Conservation (phyloP, 2,797 vertebrate genomes). For the Acipenser oxyrinchus region DNA sequence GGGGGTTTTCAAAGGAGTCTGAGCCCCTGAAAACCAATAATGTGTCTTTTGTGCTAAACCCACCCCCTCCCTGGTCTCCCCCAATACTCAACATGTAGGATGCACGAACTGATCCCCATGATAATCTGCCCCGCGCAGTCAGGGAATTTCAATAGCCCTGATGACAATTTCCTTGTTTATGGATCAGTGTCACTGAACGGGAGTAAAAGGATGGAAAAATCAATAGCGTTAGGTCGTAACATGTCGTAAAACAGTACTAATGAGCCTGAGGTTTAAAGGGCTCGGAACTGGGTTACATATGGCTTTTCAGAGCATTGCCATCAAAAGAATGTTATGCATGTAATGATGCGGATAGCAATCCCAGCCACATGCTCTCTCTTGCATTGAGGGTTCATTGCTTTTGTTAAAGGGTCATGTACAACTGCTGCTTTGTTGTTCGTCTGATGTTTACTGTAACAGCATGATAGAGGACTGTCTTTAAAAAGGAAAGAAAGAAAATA, state of each 20-base stretch:
- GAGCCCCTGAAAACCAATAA: too few species aligned
- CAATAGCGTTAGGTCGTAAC: conserved; percentile 54
- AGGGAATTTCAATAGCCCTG: conserved; percentile 8
- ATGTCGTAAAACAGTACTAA: conserved; percentile 62
- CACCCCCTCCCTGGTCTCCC: too few species aligned
- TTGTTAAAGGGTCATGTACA: neutral
- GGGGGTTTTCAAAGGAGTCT: too few species aligned
- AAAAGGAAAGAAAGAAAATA: neutral
- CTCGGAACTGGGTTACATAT: conserved; percentile 57
- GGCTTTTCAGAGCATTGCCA: conserved; percentile 49
- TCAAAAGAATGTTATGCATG: conserved; percentile 45
- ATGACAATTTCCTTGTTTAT: conserved; percentile 28
- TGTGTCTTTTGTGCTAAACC: too few species aligned
- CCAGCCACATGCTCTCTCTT: neutral
- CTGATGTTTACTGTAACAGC: neutral
- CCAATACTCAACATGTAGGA: too few species aligned
- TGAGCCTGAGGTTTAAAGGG: conserved; percentile 55
- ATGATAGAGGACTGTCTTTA: neutral
- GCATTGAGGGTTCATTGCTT: conserved; percentile 1
- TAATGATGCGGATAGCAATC: conserved; percentile 42
- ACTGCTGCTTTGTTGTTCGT: neutral
- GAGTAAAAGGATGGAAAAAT: conserved; percentile 55
- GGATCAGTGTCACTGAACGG: conserved; percentile 32
- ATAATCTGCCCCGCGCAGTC: neutral
- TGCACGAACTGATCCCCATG: neutral